Base-by-base conservation (phyloP, 1,140 invertebrate genomes). In the Drosophila auraria region DNA sequence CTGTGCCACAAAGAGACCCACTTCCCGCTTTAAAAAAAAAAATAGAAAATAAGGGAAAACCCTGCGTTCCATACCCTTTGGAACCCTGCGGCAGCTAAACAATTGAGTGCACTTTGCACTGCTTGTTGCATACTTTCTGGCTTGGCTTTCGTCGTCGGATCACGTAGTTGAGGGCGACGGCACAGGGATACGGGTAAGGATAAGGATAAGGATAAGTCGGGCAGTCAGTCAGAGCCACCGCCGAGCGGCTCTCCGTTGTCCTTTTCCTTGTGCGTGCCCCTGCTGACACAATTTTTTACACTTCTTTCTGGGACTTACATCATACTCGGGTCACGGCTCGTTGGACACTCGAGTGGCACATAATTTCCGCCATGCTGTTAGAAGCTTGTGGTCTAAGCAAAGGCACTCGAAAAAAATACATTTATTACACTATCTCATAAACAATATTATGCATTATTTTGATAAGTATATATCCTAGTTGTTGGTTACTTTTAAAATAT, bases 331-430 rank as follows among this genome's bases (percentile, higher is more conserved):
- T 71, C 60, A 89, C 78, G 78, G 62, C 84, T 89, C 70, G 86
- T 90, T 90, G 84, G 60, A 75, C 86, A 82, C 81, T 90, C 66
- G 70, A 84, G 81, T 84, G 81, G 42, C 74, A 84, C 78, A 89
- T 89, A 68, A 87, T 84, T 75, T 87, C 61, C 83, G 77, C 49
- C 73, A 63, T 63, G 36, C 53, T 69, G 38, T 64, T 38, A 30
- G 42, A n/a, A 60, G 25, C 57, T 71, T 57, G 47, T 54, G 33
- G 56, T 57, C 12, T 5, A 1, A 20, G 12, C 6, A 38, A 7
- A 38, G 15, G 14, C 68, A 71, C 68, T 71, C 0, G 1, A 33
- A 30, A 54, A 45, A 59, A 33, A 0, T 14, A 12, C 4, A 17
- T 8, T 12, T 44, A 14, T 12, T 33, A 0, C 8, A 20, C 5